Evolutionary conservation across 2,113 vertebrate genomes (phyloP), one percentile per base, ranked within the genome.

Genomic region (Falcunculus frontatus): DNA sequence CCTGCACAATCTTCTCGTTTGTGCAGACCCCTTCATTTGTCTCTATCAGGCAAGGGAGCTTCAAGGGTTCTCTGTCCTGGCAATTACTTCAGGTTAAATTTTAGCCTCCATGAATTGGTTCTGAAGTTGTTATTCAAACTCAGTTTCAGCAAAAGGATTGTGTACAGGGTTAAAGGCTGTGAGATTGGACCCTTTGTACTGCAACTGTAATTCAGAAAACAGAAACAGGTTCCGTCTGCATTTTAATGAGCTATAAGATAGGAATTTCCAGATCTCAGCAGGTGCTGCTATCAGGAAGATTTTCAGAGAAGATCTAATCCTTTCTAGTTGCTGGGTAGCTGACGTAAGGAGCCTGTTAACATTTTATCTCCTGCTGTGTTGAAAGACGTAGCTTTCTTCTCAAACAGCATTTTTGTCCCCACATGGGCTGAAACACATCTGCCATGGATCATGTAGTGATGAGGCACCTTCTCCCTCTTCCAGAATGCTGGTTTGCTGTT

Each of bases 241-340:
- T 96, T 81, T 68, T 79, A 90, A 81, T 81, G 30, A 90, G 60
- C 52, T 87, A 75, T 84, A 86, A 81, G 39, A 41, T 25, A 92
- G 52, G 79, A 89, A 60, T 84, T 95, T 87, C 80, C 83, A 90
- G 62, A 74, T 68, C 88, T 86, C 95, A 90, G 85, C 90, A 89
- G 88, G 90, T 73, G 50, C 32, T 87, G 72, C 49, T 96, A 81
- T 84, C 75, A 84, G 47, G 72, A 96, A 87, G 90, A 89, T 86
- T 96, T 95, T 92, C 76, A 64, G 57, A 83, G 88, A 65, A 90
- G 9, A 78, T 81, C 60, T 95, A 89, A 90, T 94, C 85, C 42
- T 84, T 91, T 69, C 60, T 60, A 74, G 78, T 88, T 88, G 72
- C 52, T 86, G 76, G 49, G 79, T 88, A 86, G 92, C 88, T 60